Conservation (phyloP, 2,113 vertebrate genomes). For the Dromiciops gliroides region DNA sequence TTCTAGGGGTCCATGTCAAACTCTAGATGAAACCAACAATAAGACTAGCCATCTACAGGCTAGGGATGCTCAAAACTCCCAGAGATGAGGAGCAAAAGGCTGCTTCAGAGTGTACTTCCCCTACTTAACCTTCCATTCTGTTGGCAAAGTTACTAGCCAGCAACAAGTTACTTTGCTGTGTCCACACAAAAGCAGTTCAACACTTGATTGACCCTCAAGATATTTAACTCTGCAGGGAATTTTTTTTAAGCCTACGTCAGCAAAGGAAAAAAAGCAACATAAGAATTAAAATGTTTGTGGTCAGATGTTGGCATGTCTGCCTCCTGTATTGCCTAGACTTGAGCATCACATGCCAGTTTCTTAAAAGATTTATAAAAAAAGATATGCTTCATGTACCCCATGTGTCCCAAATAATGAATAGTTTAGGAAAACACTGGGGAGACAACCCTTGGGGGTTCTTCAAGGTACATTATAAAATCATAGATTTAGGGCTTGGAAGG, state of each 20-base stretch:
- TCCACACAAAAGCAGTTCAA: not conserved
- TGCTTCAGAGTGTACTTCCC: not conserved
- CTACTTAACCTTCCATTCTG: constrained; percentile 19
- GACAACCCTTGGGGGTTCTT: not conserved
- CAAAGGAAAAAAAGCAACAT: not conserved
- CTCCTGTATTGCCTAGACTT: not conserved
- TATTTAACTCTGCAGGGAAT: not conserved
- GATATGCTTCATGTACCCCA: not conserved
- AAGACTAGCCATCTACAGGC: not conserved
- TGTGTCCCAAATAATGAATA: not conserved
- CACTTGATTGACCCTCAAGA: not conserved
- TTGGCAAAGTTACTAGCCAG: not conserved
- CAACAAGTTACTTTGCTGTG: not conserved
- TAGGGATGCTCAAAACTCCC: not conserved
- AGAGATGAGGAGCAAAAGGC: not conserved
- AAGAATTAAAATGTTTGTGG: not conserved
- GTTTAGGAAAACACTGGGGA: not conserved
- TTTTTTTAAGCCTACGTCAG: not conserved
- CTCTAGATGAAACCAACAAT: not conserved
- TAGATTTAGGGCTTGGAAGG: not conserved
- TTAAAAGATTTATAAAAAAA: not conserved
- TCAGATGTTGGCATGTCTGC: not conserved
- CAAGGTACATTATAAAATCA: not conserved
- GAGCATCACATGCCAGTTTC: not conserved
- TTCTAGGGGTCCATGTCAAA: not conserved